These are phyloP conservation scores for Chamaetylas fuelleborni DNA, from an alignment of 2,113 vertebrate species.

Conservation along the genomic window DNA sequence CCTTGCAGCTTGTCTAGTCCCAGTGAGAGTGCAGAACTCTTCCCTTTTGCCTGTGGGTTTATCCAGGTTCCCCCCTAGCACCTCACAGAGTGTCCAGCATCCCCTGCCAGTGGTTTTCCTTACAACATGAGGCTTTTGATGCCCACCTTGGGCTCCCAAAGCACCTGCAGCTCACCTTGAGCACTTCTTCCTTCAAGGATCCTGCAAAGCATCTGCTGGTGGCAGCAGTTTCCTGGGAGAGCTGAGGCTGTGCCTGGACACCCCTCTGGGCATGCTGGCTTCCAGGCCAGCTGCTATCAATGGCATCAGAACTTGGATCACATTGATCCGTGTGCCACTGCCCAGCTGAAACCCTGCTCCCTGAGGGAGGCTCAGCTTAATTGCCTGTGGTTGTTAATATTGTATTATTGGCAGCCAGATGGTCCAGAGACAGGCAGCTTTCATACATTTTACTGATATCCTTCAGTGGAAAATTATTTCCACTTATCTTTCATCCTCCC, in stretches of 20 bases:
- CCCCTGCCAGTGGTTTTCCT: neutral
- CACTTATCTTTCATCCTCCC: neutral
- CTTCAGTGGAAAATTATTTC: constrained; percentile 43
- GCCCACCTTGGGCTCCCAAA: neutral
- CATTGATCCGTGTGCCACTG: constrained; percentile 36
- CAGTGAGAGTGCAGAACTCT: neutral
- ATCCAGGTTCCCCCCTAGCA: neutral
- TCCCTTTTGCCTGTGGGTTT: neutral
- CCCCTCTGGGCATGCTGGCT: neutral
- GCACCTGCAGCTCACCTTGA: neutral
- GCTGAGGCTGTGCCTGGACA: neutral
- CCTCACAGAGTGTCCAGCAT: neutral
- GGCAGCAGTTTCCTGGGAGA: neutral
- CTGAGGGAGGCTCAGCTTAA: constrained; percentile 43
- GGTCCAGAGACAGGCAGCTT: constrained; percentile 30
- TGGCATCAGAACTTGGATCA: constrained; percentile 32
- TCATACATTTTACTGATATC: constrained; percentile 1
- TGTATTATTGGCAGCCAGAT: constrained; percentile 68
- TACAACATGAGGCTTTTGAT: neutral
- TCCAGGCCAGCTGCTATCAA: neutral
- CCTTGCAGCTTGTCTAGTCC: neutral
- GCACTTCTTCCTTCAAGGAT: neutral
- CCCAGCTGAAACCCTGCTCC: constrained; percentile 56
- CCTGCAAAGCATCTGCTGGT: neutral
- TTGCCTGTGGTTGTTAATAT: constrained; percentile 64